A percentile compares a stretch with the other conserved stretches of the same genome.
phyloP scores from a whole-genome alignment of 2,888 invertebrate species.

The Sylvicola cinctus region DNA sequence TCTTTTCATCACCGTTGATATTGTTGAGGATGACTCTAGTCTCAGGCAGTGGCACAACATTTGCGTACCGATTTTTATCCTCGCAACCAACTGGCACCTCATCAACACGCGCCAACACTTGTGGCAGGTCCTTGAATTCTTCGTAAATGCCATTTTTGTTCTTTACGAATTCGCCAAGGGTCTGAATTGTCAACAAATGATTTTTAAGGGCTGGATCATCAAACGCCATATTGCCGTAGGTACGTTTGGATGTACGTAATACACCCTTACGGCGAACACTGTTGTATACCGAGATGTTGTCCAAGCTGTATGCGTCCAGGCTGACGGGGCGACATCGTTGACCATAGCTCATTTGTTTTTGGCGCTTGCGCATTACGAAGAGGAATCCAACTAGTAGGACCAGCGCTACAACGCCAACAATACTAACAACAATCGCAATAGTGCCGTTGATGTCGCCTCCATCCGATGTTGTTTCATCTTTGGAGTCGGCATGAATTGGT shows the following conservation, averaged over 20 bases:
- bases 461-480: conserved; percentile 37
- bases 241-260: conserved; percentile 57
- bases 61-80: conserved; percentile 80
- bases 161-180: conserved; percentile 50
- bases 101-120: conserved; percentile 53
- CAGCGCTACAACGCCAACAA: conserved; percentile 57
- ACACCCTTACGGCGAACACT: conserved; percentile 58
- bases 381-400: conserved; percentile 54
- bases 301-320: conserved; percentile 72
- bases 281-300: conserved; percentile 67
- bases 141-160: conserved; percentile 52
- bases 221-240: conserved; percentile 79
- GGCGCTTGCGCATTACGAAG: conserved; percentile 55
- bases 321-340: conserved; percentile 77
- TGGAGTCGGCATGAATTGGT: conserved; percentile 69
- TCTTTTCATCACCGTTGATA: conserved; percentile 50
- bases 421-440: conserved; percentile 62
- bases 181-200: conserved; percentile 51
- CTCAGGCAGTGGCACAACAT: conserved; percentile 85
- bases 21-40: conserved; percentile 61
- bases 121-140: conserved; percentile 66
- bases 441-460: conserved; percentile 43
- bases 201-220: conserved; percentile 63
- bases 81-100: conserved; percentile 76
- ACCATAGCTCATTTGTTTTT: conserved; percentile 60